Evolutionary conservation across 2,797 vertebrate genomes (phyloP), one percentile per base, ranked within the genome.

Genomic region (Silurus lanzhouensis): DNA sequence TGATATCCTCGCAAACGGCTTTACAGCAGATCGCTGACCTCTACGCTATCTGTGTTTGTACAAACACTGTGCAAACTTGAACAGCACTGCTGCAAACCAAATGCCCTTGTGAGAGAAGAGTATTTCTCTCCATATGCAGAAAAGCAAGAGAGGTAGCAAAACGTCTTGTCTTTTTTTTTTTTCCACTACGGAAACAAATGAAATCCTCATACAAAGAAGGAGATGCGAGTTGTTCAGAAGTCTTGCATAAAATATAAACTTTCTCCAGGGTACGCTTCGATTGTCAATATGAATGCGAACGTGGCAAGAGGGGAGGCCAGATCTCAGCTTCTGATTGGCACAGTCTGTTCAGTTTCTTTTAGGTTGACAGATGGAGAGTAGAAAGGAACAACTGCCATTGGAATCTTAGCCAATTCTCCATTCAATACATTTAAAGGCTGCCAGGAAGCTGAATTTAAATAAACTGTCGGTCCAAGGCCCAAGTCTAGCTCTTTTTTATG

Each of bases 151-250:
- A 52, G 78, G 60, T 83, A 75, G 61, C 58, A 6, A 25, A 31
- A 76, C 46, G 38, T 84, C 64, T 9, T 14, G 25, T 22, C 8
- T 80, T 20, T 46, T 83, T 92, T 92, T 93, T 91, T 92, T 38
- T 3, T 2, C 31, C 38, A 86, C 87, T 84, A 89, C 90, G 90
- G 90, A 86, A 92, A 95, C 92, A 94, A 94, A 93, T 87, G 90
- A 89, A 80, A 88, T 85, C 86, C 89, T 88, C 85, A 86, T 92
- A 92, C 92, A 92, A 93, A 87, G 88, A 92, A 92, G 31, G 91
- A 90, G 92, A 91, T 88, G 77, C 81, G 81, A 87, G 91, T 93
- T 94, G 92, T 94, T 89, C 83, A 71, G 68, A 83, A 82, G 85
- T 89, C 89, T 92, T 90, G 87, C 88, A 90, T 90, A 93, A 92